Base-by-base conservation (phyloP, 2,888 invertebrate genomes). In the Chorisops tibialis region DNA sequence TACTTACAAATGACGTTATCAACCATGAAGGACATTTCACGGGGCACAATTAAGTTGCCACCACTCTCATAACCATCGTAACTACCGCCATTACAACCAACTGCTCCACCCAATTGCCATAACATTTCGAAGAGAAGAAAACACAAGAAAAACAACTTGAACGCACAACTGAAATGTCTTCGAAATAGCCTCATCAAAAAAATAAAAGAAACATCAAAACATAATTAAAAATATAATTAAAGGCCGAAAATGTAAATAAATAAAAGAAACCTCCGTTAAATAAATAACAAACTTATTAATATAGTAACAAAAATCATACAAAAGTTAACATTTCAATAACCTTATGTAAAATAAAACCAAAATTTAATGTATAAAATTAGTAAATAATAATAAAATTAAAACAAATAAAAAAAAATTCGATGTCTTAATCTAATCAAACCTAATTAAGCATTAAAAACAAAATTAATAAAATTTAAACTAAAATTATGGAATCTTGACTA, bases 291-390 rank as follows among this genome's bases (percentile, higher is more conserved):
- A 56, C 4, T 58, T 45, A n/a, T 24, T 56, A 47, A 37, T 14
- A 39, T n/a, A 14, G 11, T 9, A 58, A 59, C 19, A 50, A 49
- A 16, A 60, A 35, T 30, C 59, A 61, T 54, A 65, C 65, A 63
- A 67, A 67, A 67, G 66, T 67, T 67, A 67, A 67, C 66, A 67
- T 67, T 67, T 62, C 58, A 63, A 59, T 50, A 65, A 67, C 66
- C 66, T 67, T 67, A 67, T 63, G 59, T 60, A 66, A 61, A 54
- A 61, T 63, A 56, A 39, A 49, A 24, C 52, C 39, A 54, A 45
- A 45, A 22, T 38, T 22, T 14, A 41, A 21, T 41, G 39, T 21
- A 43, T 45, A 43, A 56, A 54, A 56, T 45, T 16, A 56, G 18
- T 30, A 22, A 48, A 48, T 11, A 9, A n/a, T n/a, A n/a, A n/a